These are phyloP conservation scores for Pelvicachromis taeniatus DNA, from an alignment of 2,113 vertebrate species.

Conservation along the genomic window DNA sequence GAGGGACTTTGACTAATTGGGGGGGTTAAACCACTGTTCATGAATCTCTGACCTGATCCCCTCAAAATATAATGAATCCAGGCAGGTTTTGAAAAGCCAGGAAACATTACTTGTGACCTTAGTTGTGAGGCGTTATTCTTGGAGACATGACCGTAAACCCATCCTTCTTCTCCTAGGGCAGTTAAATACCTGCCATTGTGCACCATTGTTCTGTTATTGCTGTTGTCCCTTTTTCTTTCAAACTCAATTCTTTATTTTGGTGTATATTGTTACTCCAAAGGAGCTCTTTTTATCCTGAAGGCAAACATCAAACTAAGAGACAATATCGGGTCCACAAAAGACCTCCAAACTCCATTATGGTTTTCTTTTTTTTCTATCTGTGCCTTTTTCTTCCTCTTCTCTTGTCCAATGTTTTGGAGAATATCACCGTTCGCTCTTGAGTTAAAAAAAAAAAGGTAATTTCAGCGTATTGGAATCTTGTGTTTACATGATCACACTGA, in stretches of 20 bases:
- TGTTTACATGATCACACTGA: conserved; percentile 36
- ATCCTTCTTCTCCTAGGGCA: conserved; percentile 74
- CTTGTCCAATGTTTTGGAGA: conserved; percentile 37
- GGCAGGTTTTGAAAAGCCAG: conserved; percentile 69
- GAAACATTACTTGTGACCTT: conserved; percentile 70
- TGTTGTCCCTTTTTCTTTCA: conserved; percentile 79
- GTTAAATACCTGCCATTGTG: conserved; percentile 78
- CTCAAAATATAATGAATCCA: conserved; percentile 73
- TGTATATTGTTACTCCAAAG: conserved; percentile 79
- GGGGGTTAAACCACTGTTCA: conserved; percentile 67
- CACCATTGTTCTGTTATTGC: conserved; percentile 78
- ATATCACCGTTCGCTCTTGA: conserved; percentile 49
- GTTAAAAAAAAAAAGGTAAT: conserved; percentile 21
- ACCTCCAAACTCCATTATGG: conserved; percentile 72
- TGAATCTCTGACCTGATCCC: conserved; percentile 70
- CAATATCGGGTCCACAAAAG: conserved; percentile 76
- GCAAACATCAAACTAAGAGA: conserved; percentile 76
- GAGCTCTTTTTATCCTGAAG: conserved; percentile 72
- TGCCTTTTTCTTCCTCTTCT: neutral
- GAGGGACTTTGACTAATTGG: conserved; percentile 79
- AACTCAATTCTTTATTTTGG: conserved; percentile 79
- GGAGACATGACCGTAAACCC: conserved; percentile 72
- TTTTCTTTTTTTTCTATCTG: neutral
- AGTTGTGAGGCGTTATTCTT: conserved; percentile 62
- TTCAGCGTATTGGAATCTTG: conserved; percentile 40